A percentile compares a stretch with the other conserved stretches of the same genome.
Conservation (phyloP, 2,888 invertebrate species). For the Lasioglossum lativentre region DNA sequence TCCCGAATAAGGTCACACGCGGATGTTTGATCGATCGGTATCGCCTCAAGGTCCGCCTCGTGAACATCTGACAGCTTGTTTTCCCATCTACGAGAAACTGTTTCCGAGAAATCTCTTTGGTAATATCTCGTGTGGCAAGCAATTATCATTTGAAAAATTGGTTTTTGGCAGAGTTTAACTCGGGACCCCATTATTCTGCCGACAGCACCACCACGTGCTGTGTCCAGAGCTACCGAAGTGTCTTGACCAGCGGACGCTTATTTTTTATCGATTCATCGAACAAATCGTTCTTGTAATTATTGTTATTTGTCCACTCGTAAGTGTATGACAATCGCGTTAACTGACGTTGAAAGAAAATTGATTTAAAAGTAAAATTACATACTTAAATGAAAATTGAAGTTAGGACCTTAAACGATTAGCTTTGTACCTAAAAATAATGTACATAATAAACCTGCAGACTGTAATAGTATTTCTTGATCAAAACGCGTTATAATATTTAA, state of each 20-base stretch:
- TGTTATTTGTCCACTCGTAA: neutral
- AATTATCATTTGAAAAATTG: neutral
- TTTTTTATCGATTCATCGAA: neutral
- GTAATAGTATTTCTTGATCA: too few relatives aligned
- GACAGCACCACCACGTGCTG: neutral
- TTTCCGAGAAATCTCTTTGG: neutral
- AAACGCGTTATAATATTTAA: too few relatives aligned
- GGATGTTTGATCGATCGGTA: neutral
- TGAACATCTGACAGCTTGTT: neutral
- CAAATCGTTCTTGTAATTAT: neutral
- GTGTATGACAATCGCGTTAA: too few relatives aligned
- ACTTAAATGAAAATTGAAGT: too few relatives aligned
- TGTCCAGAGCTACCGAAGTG: neutral
- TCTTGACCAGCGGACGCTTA: too few relatives aligned
- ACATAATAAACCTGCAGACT: too few relatives aligned
- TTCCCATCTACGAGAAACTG: conserved; percentile 3
- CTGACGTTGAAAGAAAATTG: too few relatives aligned
- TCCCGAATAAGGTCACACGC: conserved; percentile 27
- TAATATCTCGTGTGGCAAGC: neutral
- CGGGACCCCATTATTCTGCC: neutral
- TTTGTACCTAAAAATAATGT: too few relatives aligned
- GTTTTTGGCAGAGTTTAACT: neutral
- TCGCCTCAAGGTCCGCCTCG: conserved; percentile 8
- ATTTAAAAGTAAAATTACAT: too few relatives aligned
- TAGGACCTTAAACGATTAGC: too few relatives aligned